These are phyloP conservation scores for Cololabis saira DNA, from an alignment of 2,113 vertebrate species.

Conservation along the genomic window DNA sequence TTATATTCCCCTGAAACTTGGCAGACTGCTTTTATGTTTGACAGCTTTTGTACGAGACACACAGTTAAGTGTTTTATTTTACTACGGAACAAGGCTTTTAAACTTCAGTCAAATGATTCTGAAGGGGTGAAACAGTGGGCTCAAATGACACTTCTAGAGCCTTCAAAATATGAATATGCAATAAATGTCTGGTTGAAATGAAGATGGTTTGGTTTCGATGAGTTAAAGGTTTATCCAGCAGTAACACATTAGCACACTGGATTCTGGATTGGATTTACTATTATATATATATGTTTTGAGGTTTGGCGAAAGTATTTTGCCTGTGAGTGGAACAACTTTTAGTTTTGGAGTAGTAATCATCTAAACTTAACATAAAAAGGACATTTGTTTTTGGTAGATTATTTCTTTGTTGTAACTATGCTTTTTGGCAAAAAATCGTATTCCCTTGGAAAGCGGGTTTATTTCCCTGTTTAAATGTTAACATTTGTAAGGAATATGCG, in stretches of 20 bases:
- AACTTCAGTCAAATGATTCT: not conserved
- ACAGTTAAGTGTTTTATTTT: constrained; percentile 31
- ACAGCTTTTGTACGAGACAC: constrained; percentile 21
- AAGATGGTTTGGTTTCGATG: not conserved
- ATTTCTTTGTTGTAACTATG: too few relatives aligned
- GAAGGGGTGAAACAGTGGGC: not conserved
- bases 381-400: too few relatives aligned
- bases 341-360: too few relatives aligned
- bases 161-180: not conserved
- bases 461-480: too few relatives aligned
- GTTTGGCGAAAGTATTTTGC: not conserved
- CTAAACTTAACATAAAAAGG: too few relatives aligned
- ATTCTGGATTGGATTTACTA: not conserved
- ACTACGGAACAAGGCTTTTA: not conserved
- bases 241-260: not conserved
- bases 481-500: too few relatives aligned
- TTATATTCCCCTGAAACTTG: constrained; percentile 31
- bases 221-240: not conserved
- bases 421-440: too few relatives aligned
- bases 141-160: not conserved
- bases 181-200: not conserved
- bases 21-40: constrained; percentile 43
- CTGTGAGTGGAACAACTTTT: not conserved
- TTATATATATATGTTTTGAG: too few relatives aligned
- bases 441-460: too few relatives aligned